Evolutionary conservation across 2,888 invertebrate species (phyloP).

Genomic region (Eupithecia centaureata): DNA sequence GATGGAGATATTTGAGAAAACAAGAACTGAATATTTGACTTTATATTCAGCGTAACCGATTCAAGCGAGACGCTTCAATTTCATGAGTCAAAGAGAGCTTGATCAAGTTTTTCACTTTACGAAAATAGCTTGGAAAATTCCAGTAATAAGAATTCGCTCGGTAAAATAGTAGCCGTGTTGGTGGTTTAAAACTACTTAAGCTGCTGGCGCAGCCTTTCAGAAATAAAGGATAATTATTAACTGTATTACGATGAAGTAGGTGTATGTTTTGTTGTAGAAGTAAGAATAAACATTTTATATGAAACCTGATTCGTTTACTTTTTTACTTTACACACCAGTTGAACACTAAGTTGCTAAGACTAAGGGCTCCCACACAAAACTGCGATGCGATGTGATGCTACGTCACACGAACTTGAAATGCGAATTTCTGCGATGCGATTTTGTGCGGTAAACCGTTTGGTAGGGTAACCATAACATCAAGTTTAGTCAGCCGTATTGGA

Average conservation of each 20-base stretch:
- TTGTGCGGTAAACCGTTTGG: no score
- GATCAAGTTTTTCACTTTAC: neutral
- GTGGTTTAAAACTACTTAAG: neutral
- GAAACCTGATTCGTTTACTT: neutral
- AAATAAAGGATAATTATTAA: neutral
- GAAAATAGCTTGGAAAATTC: neutral
- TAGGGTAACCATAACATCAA: no score
- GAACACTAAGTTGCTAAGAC: neutral
- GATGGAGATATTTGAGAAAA: neutral
- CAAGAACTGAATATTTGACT: no score
- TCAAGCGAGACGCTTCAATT: no score
- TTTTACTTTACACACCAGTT: neutral
- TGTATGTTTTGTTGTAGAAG: neutral
- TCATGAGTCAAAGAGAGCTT: neutral
- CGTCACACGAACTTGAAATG: no score
- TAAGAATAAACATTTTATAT: neutral
- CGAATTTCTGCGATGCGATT: no score
- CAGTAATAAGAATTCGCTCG: neutral
- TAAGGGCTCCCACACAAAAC: no score
- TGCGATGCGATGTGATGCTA: no score
- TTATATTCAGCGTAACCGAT: neutral
- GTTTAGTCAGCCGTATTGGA: no score
- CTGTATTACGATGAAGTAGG: neutral
- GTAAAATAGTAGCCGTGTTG: neutral
- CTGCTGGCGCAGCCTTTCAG: neutral